phyloP scores from a whole-genome alignment of 2,888 invertebrate species.

The Lissocephala sabroskyi region DNA sequence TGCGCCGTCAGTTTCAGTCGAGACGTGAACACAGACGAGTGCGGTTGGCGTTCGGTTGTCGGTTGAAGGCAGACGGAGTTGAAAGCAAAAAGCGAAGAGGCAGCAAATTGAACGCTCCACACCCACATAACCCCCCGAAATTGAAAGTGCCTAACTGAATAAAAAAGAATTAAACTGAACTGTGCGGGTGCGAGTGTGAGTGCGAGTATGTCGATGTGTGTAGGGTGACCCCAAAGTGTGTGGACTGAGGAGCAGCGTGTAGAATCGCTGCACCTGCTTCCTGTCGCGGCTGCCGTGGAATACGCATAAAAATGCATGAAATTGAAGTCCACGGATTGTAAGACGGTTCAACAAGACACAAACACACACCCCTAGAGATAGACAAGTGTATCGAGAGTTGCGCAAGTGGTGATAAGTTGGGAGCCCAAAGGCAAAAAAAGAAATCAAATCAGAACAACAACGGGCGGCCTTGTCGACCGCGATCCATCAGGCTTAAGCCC shows the following conservation, averaged over 20 bases:
- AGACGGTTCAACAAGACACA: too few species aligned
- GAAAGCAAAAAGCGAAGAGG: neutral
- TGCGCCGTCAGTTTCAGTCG: slow-evolving; percentile 25
- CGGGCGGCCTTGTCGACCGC: slow-evolving; percentile 45
- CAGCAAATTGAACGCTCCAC: too few species aligned
- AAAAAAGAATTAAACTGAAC: too few species aligned
- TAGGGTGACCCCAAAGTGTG: too few species aligned
- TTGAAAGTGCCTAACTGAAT: slow-evolving; percentile 26
- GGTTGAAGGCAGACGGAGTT: neutral
- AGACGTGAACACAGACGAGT: slow-evolving; percentile 30
- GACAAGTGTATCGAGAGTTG: neutral
- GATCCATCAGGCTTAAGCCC: slow-evolving; percentile 14
- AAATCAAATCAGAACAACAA: slow-evolving; percentile 10
- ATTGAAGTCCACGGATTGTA: too few species aligned
- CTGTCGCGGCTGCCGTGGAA: slow-evolving; percentile 32
- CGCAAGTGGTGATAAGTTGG: slow-evolving; percentile 30
- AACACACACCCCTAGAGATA: neutral
- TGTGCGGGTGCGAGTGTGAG: too few species aligned
- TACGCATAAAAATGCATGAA: slow-evolving; percentile 46
- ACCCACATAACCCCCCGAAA: slow-evolving; percentile 23
- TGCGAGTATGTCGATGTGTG: too few species aligned
- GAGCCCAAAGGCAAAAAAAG: slow-evolving; percentile 18
- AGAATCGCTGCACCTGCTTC: slow-evolving; percentile 49
- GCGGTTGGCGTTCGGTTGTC: slow-evolving; percentile 24
- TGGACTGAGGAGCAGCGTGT: too few species aligned